These are phyloP conservation scores for Eucidaris tribuloides DNA, from an alignment of 35 echinoderm and acorn worm genomes.

Conservation along the genomic window DNA sequence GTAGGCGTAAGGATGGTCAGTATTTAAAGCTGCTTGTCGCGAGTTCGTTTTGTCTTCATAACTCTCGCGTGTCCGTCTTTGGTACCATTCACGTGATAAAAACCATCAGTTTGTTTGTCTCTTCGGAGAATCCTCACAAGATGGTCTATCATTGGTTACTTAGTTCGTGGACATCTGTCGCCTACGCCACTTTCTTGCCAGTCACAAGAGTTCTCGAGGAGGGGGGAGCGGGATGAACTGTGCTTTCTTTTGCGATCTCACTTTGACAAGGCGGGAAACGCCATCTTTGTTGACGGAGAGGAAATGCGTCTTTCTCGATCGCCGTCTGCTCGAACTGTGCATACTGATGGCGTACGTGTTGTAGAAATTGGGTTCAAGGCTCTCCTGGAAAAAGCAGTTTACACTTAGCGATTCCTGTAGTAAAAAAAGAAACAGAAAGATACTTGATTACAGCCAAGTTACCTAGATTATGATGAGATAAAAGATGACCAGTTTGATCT, in stretches of 20 bases:
- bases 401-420: neutral
- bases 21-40: neutral
- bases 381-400: slow-evolving; percentile 3
- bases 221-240: neutral
- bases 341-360: slow-evolving; percentile 10
- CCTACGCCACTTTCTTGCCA: slow-evolving; percentile 30
- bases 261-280: neutral
- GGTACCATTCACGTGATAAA: neutral
- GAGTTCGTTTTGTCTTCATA: neutral
- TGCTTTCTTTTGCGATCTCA: neutral
- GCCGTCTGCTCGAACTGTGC: neutral
- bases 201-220: slow-evolving; percentile 10
- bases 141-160: neutral
- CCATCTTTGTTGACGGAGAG: slow-evolving; percentile 25
- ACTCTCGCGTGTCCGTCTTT: neutral
- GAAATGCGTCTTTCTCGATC: neutral
- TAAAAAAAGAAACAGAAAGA: no score
- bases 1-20: neutral
- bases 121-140: neutral
- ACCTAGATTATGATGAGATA: no score
- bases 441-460: no score
- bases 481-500: no score
- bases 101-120: neutral
- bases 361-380: slow-evolving; percentile 13
- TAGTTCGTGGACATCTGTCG: neutral